phyloP scores from a whole-genome alignment of 2,113 vertebrate species.

The Platysteira castanea region DNA sequence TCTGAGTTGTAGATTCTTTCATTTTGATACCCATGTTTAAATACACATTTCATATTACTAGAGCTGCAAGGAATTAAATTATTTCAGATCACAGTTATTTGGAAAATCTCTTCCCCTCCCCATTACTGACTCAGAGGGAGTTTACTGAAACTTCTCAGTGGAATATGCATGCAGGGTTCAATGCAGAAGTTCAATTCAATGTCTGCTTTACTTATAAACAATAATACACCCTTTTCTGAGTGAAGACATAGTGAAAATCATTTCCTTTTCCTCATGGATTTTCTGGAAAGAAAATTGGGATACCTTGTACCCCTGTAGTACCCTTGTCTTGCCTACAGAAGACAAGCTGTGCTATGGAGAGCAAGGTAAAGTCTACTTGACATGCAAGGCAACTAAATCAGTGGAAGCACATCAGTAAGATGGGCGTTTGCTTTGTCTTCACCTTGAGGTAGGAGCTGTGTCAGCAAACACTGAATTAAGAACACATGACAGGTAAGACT shows the following conservation, averaged over 20 bases:
- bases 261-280: background rate
- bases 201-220: background rate
- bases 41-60: background rate
- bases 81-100: background rate
- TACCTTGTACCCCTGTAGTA: fast-evolving
- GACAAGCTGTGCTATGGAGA: background rate
- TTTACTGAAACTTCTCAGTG: background rate
- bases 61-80: background rate
- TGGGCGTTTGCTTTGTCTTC: background rate
- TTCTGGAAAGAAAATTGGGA: background rate
- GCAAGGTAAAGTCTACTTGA: background rate
- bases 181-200: too few relatives aligned
- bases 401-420: background rate
- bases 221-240: background rate
- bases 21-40: background rate
- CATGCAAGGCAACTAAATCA: background rate
- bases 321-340: background rate
- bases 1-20: background rate
- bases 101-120: background rate
- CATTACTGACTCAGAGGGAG: background rate
- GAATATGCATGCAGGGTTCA: background rate
- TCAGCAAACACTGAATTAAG: background rate
- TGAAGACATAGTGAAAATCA: background rate
- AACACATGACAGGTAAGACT: background rate
- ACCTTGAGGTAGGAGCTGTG: background rate